Base-by-base conservation (phyloP, 2,888 invertebrate species). In the Cremastinae sp. region DNA sequence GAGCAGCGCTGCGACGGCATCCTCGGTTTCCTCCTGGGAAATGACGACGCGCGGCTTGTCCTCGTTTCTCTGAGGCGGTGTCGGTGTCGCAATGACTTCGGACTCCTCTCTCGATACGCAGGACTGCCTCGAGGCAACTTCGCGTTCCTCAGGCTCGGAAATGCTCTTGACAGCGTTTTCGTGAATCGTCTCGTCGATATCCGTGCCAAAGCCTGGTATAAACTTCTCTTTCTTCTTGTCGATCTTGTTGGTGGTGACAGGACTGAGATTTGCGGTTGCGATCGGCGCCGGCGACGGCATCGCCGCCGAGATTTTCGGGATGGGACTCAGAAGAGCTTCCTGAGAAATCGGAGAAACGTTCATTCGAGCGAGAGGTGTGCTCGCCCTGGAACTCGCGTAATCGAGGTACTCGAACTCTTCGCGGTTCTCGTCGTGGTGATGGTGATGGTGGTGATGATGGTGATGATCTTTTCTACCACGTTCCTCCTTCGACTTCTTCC, bases 11-110 rank as follows among this genome's bases (percentile, higher is more conserved):
- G 96, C 96, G 0, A 97, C 97, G 0, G 97, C 97, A 88, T 96
- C 96, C 89, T 96, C 97, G 0, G 97, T 97, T 90, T 97, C 97
- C 90, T 97, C 97, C 90, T 97, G 97, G 0, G 96, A 97, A 83
- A 97, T 97, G 0, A 95, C 92, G 8, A 95, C 95, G 56, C 96
- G 92, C 0, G 95, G 95, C 85, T 96, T 96, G 84, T 96, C 96
- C 77, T 95, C 95, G 0, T 90, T 79, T 84, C 93, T 93, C 61
- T 93, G 93, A 7, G 92, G 92, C 82, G 92, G 92, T 9, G 90
- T 89, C 68, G 87, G 89, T 84, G 87, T 90, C 2, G 90, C 86
- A 0, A 87, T 85, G 9, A 90, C 84, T 14, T 90, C 89, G 1
- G 84, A 68, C 7, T 87, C 87, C 0, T 88, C 88, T 14, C 86